These are phyloP conservation scores for Exephanes ischioxanthus DNA, from an alignment of 2,888 invertebrate genomes.

Conservation along the genomic window DNA sequence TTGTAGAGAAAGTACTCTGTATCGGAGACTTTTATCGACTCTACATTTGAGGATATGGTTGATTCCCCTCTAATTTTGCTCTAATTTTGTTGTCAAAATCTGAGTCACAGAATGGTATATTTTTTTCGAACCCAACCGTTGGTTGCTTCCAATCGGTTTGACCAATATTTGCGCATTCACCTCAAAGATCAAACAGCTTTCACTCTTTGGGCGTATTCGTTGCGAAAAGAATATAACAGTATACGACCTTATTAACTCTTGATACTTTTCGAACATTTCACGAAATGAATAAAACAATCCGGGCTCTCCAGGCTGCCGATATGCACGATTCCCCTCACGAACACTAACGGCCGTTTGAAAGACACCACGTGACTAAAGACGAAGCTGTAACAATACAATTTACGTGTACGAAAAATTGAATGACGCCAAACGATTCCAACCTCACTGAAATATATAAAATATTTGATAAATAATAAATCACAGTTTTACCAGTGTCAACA, in stretches of 20 bases:
- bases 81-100: background rate
- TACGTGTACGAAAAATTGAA: background rate
- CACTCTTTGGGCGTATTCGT: too few species aligned
- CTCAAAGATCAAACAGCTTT: too few species aligned
- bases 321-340: background rate
- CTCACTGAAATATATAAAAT: background rate
- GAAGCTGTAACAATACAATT: background rate
- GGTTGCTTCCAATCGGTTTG: background rate
- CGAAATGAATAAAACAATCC: background rate
- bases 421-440: background rate
- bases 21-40: background rate
- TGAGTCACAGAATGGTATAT: background rate
- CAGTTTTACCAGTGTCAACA: background rate
- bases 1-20: background rate
- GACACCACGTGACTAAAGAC: background rate
- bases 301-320: background rate
- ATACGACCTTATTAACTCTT: background rate
- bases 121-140: background rate
- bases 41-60: background rate
- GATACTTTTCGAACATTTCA: background rate
- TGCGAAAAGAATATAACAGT: background rate
- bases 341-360: slow-evolving; percentile 2
- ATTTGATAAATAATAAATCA: background rate
- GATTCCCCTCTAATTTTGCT: background rate
- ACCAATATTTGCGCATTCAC: background rate